A percentile compares a stretch with the other conserved stretches of the same genome.
These are phyloP conservation scores for Helostoma temminkii DNA, from an alignment of 2,797 vertebrate genomes.

Conservation along the genomic window DNA sequence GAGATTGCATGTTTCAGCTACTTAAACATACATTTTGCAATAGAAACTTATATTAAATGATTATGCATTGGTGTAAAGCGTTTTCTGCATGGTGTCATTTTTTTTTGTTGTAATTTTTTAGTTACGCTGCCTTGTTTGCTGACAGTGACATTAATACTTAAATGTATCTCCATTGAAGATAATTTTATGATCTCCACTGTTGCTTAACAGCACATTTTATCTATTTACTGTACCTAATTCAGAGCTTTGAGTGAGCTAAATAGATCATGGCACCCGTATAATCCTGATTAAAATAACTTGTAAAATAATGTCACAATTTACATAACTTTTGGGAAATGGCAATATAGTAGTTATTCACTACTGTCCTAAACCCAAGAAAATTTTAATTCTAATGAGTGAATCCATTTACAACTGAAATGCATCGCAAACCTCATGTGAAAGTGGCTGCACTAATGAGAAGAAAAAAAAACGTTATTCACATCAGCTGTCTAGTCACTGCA, in stretches of 20 bases:
- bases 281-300: too few relatives aligned
- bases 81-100: not conserved
- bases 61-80: not conserved
- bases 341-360: not conserved
- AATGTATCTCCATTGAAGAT: too few relatives aligned
- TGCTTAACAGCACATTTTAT: too few relatives aligned
- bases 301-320: not conserved
- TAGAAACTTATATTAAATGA: conserved; percentile 5
- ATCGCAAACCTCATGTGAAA: conserved; percentile 2
- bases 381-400: not conserved
- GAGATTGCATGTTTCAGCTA: not conserved
- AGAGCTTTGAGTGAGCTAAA: too few relatives aligned
- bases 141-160: too few relatives aligned
- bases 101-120: not conserved
- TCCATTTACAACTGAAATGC: not conserved
- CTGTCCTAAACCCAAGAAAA: not conserved
- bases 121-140: too few relatives aligned
- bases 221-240: too few relatives aligned
- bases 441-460: too few relatives aligned
- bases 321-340: conserved; percentile 1
- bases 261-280: too few relatives aligned
- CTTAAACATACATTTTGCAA: not conserved
- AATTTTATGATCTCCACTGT: too few relatives aligned
- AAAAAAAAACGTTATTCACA: not conserved
- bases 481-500: not conserved